Percentiles rank a stretch among this genome's conserved stretches.
phyloP scores from a whole-genome alignment of 2,113 vertebrate genomes.

The Indri indri region DNA sequence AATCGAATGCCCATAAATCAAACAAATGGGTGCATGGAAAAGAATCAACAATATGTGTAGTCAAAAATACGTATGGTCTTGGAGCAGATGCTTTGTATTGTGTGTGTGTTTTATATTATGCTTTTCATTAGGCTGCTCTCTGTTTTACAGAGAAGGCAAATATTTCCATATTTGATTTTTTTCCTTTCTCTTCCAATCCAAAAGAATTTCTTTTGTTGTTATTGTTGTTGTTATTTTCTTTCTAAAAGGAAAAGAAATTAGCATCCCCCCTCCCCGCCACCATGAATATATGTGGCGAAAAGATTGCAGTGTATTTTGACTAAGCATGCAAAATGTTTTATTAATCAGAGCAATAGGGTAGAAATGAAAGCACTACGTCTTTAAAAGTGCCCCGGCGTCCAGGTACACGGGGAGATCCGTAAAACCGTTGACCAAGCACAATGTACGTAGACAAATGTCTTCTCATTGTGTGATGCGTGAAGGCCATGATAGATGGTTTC shows the following conservation, averaged over 20 bases:
- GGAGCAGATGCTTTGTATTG: neutral
- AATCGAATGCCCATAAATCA: constrained; percentile 72
- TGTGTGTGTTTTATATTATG: constrained; percentile 22
- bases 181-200: neutral
- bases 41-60: neutral
- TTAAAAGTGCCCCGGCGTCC: constrained; percentile 69
- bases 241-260: constrained; percentile 51
- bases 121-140: neutral
- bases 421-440: constrained; percentile 88
- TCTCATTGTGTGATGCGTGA: constrained; percentile 87
- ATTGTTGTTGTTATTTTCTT: neutral
- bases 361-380: constrained; percentile 52
- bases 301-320: constrained; percentile 29
- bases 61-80: neutral
- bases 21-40: constrained; percentile 63
- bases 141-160: constrained; percentile 2
- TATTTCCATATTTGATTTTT: constrained; percentile 22
- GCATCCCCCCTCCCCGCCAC: neutral
- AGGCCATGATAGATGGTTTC: constrained; percentile 90
- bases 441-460: constrained; percentile 86
- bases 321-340: constrained; percentile 47
- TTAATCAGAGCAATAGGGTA: constrained; percentile 31
- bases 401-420: constrained; percentile 81
- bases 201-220: constrained; percentile 15
- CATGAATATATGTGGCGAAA: neutral